phyloP scores from a whole-genome alignment of 2,888 invertebrate genomes.

The Agonum fuliginosum region DNA sequence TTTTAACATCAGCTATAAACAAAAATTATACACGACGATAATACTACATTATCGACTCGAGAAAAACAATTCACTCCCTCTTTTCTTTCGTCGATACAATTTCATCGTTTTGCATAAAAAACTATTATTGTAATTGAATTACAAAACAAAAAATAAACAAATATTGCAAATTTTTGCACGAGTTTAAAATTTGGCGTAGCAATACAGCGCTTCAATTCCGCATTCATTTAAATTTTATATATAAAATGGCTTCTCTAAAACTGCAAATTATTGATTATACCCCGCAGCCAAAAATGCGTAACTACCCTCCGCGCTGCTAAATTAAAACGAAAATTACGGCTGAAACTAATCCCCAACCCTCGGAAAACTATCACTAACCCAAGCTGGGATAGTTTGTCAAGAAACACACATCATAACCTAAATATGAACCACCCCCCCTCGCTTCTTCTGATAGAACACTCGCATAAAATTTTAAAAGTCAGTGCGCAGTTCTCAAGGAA shows the following conservation, averaged over 20 bases:
- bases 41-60: no score
- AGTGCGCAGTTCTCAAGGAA: conserved; percentile 33
- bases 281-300: conserved; percentile 14
- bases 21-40: no score
- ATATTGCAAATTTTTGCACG: no score
- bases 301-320: background rate
- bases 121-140: no score
- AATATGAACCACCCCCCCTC: background rate
- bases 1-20: no score
- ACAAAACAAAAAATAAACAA: no score
- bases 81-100: no score
- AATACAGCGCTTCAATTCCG: background rate
- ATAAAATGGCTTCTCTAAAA: conserved; percentile 39
- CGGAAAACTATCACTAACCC: background rate
- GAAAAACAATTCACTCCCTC: no score
- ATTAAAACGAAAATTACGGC: background rate
- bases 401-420: no score
- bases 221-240: conserved; percentile 48
- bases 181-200: background rate
- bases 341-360: background rate
- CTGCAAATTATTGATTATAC: conserved; percentile 40
- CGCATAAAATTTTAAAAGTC: conserved; percentile 19
- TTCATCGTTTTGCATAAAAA: no score
- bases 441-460: background rate
- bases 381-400: no score